Evolutionary conservation across 2,888 invertebrate species (phyloP), one percentile per base, ranked within the genome.

Genomic region (Phasia obesa): DNA sequence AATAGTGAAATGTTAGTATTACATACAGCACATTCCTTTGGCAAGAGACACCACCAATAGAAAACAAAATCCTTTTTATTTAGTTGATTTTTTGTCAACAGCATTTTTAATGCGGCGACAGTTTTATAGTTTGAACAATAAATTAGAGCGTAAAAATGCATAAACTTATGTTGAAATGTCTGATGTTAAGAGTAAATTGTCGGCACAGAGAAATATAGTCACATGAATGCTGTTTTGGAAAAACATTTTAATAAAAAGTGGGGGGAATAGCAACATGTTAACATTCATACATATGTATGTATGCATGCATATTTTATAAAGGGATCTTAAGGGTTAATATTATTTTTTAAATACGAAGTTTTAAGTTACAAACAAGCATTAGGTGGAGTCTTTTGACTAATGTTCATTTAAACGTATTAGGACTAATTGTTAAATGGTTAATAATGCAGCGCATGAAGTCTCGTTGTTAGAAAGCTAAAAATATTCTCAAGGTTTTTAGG

Each of bases 121-220:
- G 79, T 76, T 83, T 83, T 83, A 83, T 79, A 71, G 83, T 79
- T 79, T 65, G 11, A 79, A 76, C 75, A 51, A 79, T 83, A 83
- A 83, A 83, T 79, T 76, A 83, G 35, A 65, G 15, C 49, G 25
- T 64, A 75, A 79, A 79, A 79, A 79, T 83, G 75, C 79, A 83
- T 76, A 79, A 79, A 71, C 71, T 73, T 62, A 62, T 71, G 75
- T 47, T 71, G 49, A 70, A 71, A 75, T 75, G 59, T 83, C 35
- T 35, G 35, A 75, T 27, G 74, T 83, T 70, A 55, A 67, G 42
- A 71, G 49, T 70, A 74, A 78, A 71, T 51, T 49, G 23, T 42
- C 27, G 57, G 42, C 21, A 21, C 13, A 17, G 21, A 25, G 23
- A 38, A 19, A 35, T 15, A 49, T 2, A 44, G 21, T 59, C 25